Evolutionary conservation across 1,140 invertebrate species (phyloP), one percentile per base, ranked within the genome.

Genomic region (Caerostris darwini): DNA sequence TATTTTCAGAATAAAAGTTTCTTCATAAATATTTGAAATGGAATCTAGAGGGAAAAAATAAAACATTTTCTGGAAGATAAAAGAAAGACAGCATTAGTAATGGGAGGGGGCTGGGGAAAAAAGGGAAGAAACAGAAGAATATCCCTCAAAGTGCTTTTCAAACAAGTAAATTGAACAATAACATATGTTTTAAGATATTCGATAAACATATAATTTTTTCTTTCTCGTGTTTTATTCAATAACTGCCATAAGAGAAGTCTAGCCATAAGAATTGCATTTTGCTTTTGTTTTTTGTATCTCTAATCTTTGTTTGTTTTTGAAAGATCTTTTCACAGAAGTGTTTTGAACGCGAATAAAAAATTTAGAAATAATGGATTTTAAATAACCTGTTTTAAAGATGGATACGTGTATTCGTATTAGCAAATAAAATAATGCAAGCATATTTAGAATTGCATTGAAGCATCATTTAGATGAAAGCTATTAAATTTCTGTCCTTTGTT

Each of bases 11-110:
- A 10, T 3, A 87, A 87, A 56, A 83, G 14, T 83, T 83, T n/a
- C 54, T 83, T 58, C 81, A 58, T 83, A 83, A 83, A 83, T 83
- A 83, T 83, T 83, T 56, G 53, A 83, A 83, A 19, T 58, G 53
- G 53, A 7, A n/a, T n/a, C 6, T 83, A 83, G 8, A 83, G 50
- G 50, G 34, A 19, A n/a, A n/a, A n/a, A n/a, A n/a, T n/a, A n/a
- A n/a, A 77, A 71, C 69, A 77, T 53, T 77, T 50, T 50, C 85
- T 56, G 34, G 7, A 64, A 87, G 34, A 12, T 61, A 64, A 87
- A 87, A 87, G 7, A 61, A 59, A 64, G 34, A n/a, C 3, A 77
- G 1, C 50, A 50, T 53, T 77, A 77, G 19, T 50, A 87, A 61
- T 3, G 58, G 58, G 7, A 64, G 34, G 34, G 57, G 10, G n/a